phyloP scores from a whole-genome alignment of 1,140 invertebrate species.

The Nymphalis io region DNA sequence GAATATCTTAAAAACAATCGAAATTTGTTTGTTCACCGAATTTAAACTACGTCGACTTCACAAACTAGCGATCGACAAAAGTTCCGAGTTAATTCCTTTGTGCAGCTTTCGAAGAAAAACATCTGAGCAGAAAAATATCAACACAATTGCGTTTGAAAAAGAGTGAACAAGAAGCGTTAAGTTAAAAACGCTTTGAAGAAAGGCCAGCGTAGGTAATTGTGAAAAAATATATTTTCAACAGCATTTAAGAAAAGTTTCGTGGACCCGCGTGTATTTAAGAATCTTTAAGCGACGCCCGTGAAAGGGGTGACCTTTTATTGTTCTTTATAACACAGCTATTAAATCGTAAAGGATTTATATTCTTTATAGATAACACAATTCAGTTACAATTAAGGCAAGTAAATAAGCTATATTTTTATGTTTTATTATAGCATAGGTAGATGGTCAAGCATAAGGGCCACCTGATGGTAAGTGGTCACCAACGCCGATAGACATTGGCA shows the following conservation, averaged over 20 bases:
- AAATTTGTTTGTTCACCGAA: slow-evolving; percentile 18
- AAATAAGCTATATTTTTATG: no score
- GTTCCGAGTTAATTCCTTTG: slow-evolving; percentile 24
- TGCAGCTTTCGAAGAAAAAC: slow-evolving; percentile 19
- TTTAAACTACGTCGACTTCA: slow-evolving; percentile 16
- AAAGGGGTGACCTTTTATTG: no score
- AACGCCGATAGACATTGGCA: no score
- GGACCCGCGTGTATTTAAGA: no score
- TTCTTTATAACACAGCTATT: no score
- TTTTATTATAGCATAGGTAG: no score
- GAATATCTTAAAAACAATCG: slow-evolving; percentile 13
- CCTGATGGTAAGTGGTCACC: no score
- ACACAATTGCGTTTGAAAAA: slow-evolving; percentile 9
- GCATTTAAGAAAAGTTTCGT: not conserved
- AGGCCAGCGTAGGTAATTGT: slow-evolving; percentile 8
- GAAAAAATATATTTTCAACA: slow-evolving; percentile 10
- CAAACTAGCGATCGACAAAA: slow-evolving; percentile 15
- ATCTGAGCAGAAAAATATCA: slow-evolving; percentile 14
- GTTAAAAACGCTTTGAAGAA: slow-evolving; percentile 7
- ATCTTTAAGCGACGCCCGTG: no score
- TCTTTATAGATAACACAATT: no score
- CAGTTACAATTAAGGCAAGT: no score
- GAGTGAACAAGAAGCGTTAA: not conserved
- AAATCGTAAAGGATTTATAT: no score
- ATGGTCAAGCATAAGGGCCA: no score